Percentiles rank a stretch among this genome's conserved stretches.
phyloP scores from a whole-genome alignment of 2,888 invertebrate species.

The Agonopterix alstromeriana region DNA sequence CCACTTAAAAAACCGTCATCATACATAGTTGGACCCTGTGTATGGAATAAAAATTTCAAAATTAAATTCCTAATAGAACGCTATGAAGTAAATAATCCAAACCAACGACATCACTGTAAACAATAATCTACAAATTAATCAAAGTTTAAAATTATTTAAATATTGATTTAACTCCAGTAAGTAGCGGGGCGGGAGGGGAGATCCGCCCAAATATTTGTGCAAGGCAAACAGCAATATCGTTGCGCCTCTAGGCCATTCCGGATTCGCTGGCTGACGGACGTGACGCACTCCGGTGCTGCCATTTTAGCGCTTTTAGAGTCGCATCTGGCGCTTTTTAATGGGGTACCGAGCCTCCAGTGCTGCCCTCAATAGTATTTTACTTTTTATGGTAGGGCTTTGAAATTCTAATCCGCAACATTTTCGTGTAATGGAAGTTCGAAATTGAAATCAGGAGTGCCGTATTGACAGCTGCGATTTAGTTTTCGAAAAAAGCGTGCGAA shows the following conservation, averaged over 20 bases:
- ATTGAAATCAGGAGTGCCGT: no score
- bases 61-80: no score
- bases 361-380: no score
- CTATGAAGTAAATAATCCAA: background rate
- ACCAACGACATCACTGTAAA: conserved; percentile 62
- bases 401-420: no score
- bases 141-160: conserved; percentile 74
- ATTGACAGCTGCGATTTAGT: no score
- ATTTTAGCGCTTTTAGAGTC: background rate
- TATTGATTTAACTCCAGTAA: conserved; percentile 74
- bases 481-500: no score
- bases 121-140: conserved; percentile 72
- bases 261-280: background rate
- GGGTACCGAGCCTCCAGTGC: no score
- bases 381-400: no score
- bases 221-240: conserved; percentile 70
- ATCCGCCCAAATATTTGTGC: conserved; percentile 50
- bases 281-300: background rate
- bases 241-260: conserved; percentile 47
- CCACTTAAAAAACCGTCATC: no score
- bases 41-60: no score
- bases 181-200: conserved; percentile 47
- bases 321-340: background rate
- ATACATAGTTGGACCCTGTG: no score
- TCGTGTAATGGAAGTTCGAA: no score